Evolutionary conservation across 2,888 invertebrate genomes (phyloP).

Genomic region (Drosophila engyochracea): DNA sequence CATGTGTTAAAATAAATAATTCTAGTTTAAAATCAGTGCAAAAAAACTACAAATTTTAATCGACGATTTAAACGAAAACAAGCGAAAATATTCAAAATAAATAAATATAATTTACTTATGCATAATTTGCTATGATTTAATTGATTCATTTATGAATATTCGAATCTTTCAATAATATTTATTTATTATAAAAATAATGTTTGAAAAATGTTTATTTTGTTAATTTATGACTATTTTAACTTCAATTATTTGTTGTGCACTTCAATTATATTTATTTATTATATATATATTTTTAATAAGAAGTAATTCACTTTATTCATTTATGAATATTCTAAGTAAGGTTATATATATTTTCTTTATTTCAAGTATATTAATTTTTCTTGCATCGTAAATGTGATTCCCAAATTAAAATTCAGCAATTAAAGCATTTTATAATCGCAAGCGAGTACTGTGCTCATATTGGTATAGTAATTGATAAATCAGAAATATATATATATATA

Average conservation of each 20-base stretch:
- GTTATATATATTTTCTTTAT: not conserved
- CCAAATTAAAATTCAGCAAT: not conserved
- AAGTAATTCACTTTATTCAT: not conserved
- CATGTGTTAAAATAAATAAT: conserved; percentile 23
- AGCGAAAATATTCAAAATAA: not conserved
- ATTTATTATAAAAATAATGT: not conserved
- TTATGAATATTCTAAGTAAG: not conserved
- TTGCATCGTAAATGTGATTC: not conserved
- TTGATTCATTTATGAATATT: not conserved
- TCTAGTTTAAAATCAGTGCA: conserved; percentile 13
- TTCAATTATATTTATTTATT: not conserved
- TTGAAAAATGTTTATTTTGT: not conserved
- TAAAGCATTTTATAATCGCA: not conserved
- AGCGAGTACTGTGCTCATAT: not conserved
- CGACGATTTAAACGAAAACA: conserved; percentile 10
- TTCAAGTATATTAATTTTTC: too few species aligned
- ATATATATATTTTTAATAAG: too few species aligned
- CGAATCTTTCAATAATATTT: not conserved
- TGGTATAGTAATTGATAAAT: not conserved
- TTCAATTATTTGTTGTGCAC: not conserved
- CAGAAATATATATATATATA: not conserved
- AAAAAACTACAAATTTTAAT: not conserved
- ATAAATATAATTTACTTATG: not conserved
- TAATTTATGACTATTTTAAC: not conserved
- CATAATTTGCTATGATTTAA: not conserved